Evolutionary conservation across 2,888 invertebrate genomes (phyloP).

Genomic region (Drosophila parthenogenetica): DNA sequence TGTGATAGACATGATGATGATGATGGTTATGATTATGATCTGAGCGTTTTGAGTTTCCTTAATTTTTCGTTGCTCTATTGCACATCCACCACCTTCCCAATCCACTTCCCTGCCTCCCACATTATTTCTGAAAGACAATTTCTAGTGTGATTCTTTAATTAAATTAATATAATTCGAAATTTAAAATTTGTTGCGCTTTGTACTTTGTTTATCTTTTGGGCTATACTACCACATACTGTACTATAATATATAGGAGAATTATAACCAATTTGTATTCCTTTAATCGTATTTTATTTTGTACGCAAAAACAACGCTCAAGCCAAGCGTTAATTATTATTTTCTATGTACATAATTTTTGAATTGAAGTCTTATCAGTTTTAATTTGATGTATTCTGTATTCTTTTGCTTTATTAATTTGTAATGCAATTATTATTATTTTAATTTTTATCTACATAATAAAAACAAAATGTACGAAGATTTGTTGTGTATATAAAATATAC

Average conservation of each 20-base stretch:
- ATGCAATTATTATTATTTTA: conserved; percentile 60
- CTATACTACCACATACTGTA: conserved; percentile 3
- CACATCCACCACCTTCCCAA: background rate
- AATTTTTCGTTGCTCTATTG: conserved; percentile 51
- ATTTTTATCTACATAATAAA: conserved; percentile 63
- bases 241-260: conserved; percentile 13
- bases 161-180: conserved; percentile 17
- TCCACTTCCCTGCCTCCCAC: background rate
- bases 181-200: conserved; percentile 44
- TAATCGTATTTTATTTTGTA: conserved; percentile 21
- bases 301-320: conserved; percentile 19
- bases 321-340: conserved; percentile 7
- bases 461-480: conserved; percentile 62
- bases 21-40: too few species aligned
- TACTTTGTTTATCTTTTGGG: conserved; percentile 36
- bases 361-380: conserved; percentile 41
- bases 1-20: conserved; percentile 63
- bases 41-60: conserved; percentile 72
- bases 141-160: conserved; percentile 47
- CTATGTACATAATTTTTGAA: conserved; percentile 46
- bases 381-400: conserved; percentile 57
- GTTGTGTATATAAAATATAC: conserved; percentile 81
- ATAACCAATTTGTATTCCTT: conserved; percentile 44
- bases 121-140: conserved; percentile 51
- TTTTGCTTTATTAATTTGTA: conserved; percentile 78